Conservation (phyloP, 2,888 invertebrate genomes). For the Habrosyne pyritoides region DNA sequence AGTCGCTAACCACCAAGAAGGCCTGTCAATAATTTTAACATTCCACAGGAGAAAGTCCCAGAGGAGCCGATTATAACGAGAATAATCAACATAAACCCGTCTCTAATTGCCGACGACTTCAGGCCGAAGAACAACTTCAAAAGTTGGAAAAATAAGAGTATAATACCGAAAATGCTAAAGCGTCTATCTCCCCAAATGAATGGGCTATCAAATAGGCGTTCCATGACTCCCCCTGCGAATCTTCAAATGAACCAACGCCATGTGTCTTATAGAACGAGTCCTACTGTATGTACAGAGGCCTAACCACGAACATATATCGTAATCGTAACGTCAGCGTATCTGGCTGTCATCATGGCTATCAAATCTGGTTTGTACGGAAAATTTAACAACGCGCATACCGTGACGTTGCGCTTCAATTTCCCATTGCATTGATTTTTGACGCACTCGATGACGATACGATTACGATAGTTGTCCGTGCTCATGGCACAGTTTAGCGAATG, state of each 20-base stretch:
- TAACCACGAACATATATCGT: too few relatives aligned
- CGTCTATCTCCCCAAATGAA: not conserved
- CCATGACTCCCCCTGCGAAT: not conserved
- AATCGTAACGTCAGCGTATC: too few relatives aligned
- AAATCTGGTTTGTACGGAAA: too few relatives aligned
- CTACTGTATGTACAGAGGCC: conserved; percentile 52
- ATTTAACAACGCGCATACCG: too few relatives aligned
- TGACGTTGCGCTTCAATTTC: too few relatives aligned
- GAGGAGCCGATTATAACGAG: conserved; percentile 37
- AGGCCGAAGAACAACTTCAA: not conserved
- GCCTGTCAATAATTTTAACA: not conserved
- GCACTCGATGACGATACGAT: too few relatives aligned
- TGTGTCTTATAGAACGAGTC: conserved; percentile 26
- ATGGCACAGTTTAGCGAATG: too few relatives aligned
- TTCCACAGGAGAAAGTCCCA: conserved; percentile 27
- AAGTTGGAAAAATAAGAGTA: not conserved
- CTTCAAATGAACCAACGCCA: conserved; percentile 21
- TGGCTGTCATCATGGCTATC: too few relatives aligned
- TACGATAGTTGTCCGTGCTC: too few relatives aligned
- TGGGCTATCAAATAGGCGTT: not conserved
- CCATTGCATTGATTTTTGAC: too few relatives aligned
- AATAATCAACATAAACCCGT: conserved; percentile 34
- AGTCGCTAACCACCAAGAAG: too few relatives aligned
- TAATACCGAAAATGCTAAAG: not conserved
- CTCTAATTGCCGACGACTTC: not conserved